These are phyloP conservation scores for Epistrophe eligans DNA, from an alignment of 2,888 invertebrate genomes.

Conservation along the genomic window DNA sequence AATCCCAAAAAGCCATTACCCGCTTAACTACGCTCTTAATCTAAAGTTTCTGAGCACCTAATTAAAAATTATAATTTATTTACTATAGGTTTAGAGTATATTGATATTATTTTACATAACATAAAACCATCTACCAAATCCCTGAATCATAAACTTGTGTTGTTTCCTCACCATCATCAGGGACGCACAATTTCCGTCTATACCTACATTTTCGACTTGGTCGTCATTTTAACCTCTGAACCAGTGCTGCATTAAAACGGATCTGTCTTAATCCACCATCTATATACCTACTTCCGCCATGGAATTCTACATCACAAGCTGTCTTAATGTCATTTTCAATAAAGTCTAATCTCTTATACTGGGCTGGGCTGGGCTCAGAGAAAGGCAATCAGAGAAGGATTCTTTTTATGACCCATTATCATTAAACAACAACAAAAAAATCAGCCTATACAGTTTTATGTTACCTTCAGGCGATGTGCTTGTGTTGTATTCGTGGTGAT, in stretches of 20 bases:
- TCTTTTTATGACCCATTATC: slow-evolving; percentile 71
- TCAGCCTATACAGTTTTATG: slow-evolving; percentile 64
- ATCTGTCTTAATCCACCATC: not conserved
- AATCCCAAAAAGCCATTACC: slow-evolving; percentile 8
- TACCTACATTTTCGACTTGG: not conserved
- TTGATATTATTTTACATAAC: slow-evolving; percentile 37
- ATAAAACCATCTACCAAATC: slow-evolving; percentile 29
- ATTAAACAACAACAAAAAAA: slow-evolving; percentile 66
- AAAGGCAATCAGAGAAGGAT: slow-evolving; percentile 69
- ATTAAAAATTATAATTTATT: slow-evolving; percentile 47
- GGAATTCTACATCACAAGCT: not conserved
- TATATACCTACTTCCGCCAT: not conserved
- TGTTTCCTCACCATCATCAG: not conserved
- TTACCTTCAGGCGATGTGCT: slow-evolving; percentile 35
- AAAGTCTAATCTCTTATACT: slow-evolving; percentile 58
- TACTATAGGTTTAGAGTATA: slow-evolving; percentile 12
- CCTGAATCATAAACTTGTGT: slow-evolving; percentile 26
- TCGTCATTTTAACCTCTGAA: not conserved
- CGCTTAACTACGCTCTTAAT: slow-evolving; percentile 14
- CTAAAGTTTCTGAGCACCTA: slow-evolving; percentile 38
- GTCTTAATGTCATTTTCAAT: slow-evolving; percentile 65
- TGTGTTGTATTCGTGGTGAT: not conserved
- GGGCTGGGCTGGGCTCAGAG: slow-evolving; percentile 43
- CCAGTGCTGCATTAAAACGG: slow-evolving; percentile 33
- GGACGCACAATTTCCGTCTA: not conserved